Evolutionary conservation across 2,888 invertebrate species (phyloP), one percentile per base, ranked within the genome.

Genomic region (Ashinkailepas kermadecensis): DNA sequence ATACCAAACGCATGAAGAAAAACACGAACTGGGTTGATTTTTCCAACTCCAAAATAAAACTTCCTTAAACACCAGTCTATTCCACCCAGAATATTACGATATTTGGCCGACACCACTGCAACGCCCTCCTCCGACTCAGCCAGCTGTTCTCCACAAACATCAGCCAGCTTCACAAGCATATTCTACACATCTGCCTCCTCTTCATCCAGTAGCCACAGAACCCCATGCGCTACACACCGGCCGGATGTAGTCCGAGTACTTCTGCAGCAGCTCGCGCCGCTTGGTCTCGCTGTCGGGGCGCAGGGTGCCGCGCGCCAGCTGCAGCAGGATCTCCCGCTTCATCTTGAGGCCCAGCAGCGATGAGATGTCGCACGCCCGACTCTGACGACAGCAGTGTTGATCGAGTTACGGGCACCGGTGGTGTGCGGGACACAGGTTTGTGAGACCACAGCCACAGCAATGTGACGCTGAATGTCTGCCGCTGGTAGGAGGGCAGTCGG

Each of bases 341-440:
- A 99, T 87, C 86, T 92, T 92, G 85, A 97, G 88, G 4, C 96
- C 96, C 84, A 99, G 88, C 86, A 92, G 88, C 0, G 97, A 97
- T 85, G 92, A 92, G 82, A 99, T 89, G 88, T 99, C 97, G 87
- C 95, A 94, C 18, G 98, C 96, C 83, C 93, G 92, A 18, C 96
- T 96, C 92, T 96, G 86, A 81, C 89, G 88, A 85, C 58, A 39
- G 15, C 78, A 78, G 54, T n/a, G n/a, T n/a, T n/a, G n/a, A n/a
- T 8, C 10, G 6, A 70, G 10, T n/a, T 7, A 11, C 6, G 25
- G 10, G 6, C 18, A 6, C 23, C 6, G 11, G 23, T 15, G 70
- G 8, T 8, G 23, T 70, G 62, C 15, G 15, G 10, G 13, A 18
- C 18, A 18, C 10, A 15, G 62, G n/a, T n/a, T n/a, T n/a, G n/a